Evolutionary conservation across 2,797 vertebrate species (phyloP).

Genomic region (Melanogrammus aeglefinus): DNA sequence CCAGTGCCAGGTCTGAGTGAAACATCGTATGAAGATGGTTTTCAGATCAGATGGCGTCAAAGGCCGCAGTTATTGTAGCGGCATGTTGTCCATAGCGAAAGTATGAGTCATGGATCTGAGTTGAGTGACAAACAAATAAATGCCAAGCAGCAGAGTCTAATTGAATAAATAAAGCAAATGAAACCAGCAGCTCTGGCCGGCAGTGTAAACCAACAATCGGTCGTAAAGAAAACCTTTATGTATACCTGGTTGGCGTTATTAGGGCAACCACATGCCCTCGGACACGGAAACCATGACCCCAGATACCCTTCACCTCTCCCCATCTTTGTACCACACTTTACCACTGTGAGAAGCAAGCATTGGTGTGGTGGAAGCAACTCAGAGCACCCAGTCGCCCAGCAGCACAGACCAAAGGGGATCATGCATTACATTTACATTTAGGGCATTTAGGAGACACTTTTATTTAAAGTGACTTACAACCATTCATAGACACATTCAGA

Average conservation of each 20-base stretch:
- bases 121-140: background rate
- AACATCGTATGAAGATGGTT: background rate
- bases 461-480: too few species aligned
- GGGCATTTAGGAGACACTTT: conserved; percentile 6
- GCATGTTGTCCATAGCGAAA: background rate
- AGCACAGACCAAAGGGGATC: conserved; percentile 44
- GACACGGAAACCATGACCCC: conserved; percentile 56
- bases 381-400: conserved; percentile 44
- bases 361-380: conserved; percentile 43
- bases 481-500: too few species aligned
- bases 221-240: conserved; percentile 7
- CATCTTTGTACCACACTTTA: conserved; percentile 62
- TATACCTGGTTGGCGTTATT: conserved; percentile 55
- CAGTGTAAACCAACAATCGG: background rate
- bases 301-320: conserved; percentile 60
- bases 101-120: background rate
- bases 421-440: too few species aligned
- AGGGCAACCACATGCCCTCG: conserved; percentile 38
- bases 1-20: conserved; percentile 17
- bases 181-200: background rate
- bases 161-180: background rate
- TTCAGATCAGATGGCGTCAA: background rate
- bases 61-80: background rate
- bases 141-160: background rate
- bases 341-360: conserved; percentile 55